A percentile compares a stretch with the other conserved stretches of the same genome.
These are phyloP conservation scores for Calonectris borealis DNA, from an alignment of 2,113 vertebrate genomes.

Conservation along the genomic window DNA sequence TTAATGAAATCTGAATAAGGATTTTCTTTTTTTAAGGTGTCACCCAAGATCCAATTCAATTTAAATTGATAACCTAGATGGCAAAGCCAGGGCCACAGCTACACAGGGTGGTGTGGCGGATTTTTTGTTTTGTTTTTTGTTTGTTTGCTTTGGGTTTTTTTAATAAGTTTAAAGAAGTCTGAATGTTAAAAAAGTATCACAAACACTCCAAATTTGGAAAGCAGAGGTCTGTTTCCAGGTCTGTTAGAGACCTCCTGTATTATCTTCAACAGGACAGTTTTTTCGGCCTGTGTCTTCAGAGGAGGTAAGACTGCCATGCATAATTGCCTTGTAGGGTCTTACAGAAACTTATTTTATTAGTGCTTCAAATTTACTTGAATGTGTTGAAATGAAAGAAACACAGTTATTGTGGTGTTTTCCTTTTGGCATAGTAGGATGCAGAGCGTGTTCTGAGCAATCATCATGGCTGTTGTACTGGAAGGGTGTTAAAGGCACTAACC, in stretches of 20 bases:
- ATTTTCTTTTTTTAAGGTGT: background rate
- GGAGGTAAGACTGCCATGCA: fast-evolving
- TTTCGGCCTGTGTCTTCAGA: background rate
- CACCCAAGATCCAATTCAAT: background rate
- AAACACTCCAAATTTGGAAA: background rate
- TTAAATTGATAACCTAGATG: background rate
- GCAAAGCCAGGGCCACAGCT: background rate
- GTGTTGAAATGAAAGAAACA: background rate
- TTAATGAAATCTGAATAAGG: background rate
- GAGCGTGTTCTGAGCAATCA: fast-evolving
- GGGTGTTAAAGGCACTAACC: background rate
- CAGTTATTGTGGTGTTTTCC: fast-evolving
- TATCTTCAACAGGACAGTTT: background rate
- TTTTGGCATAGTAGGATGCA: background rate
- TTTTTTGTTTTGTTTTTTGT: background rate
- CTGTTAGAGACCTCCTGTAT: background rate
- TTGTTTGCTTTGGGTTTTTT: background rate
- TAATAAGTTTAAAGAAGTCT: background rate
- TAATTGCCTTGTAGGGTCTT: background rate
- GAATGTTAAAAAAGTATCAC: background rate
- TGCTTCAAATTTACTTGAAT: fast-evolving
- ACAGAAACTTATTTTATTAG: background rate
- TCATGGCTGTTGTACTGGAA: background rate
- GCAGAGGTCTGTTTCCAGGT: background rate
- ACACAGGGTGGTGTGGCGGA: background rate